Base-by-base conservation (phyloP, 2,113 vertebrate species). In the Hypanus sabinus region DNA sequence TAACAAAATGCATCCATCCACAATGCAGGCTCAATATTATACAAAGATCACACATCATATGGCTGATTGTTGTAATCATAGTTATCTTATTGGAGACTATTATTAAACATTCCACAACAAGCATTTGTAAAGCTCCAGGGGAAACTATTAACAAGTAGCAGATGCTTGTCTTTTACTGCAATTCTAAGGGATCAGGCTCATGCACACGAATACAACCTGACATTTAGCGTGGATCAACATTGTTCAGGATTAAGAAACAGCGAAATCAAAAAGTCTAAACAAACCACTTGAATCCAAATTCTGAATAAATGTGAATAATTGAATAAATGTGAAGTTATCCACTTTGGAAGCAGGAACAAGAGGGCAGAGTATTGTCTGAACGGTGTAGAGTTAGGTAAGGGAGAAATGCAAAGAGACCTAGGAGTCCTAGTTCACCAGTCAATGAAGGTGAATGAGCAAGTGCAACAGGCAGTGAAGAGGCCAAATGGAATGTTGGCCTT, bases 61-160 rank as follows among this genome's bases (percentile, higher is more conserved):
- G 24, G 24, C 5, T 81, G 14, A 12, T 36, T 36, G 16, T 80
- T n/a, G 9, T 20, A 71, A 36, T 55, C 20, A 57, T 55, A 38
- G 81, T 22, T 55, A 55, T 27, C 68, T 68, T 24, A 93, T 71
- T 93, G 92, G 75, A 93, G 68, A 65, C 75, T 93, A 22, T 83
- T 83, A 83, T 81, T 18, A 83, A 85, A 85, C 24, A 57, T 85
- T 24, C 81, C 38, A 85, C 46, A 12, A 27, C 30, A 27, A 12
- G 22, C 83, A 24, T 14, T 46, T 57, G 18, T 18, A 55, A 81
- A 85, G 81, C 27, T 85, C 79, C 38, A 81, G 80, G 22, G 24
- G 80, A 85, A 85, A 57, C 24, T 0, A 85, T 85, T 85, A 85
- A 85, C 27, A 85, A 57, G 46, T 24, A 85, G 12, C 7, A 57